Evolutionary conservation across 2,797 vertebrate genomes (phyloP).

Genomic region (Pteronotus mesoamericanus): DNA sequence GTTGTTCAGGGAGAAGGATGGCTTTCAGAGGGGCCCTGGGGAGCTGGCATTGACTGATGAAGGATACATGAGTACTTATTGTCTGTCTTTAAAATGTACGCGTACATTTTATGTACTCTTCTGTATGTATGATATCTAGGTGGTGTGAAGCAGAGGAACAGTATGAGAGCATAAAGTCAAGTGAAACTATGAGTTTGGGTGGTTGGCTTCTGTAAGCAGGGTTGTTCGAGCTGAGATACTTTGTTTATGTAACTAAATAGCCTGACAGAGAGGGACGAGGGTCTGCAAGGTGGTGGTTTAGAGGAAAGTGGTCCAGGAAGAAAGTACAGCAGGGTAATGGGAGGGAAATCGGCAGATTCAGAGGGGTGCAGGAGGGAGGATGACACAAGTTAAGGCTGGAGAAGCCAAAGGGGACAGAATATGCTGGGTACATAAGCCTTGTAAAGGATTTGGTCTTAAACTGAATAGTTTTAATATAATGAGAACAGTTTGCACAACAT

Average conservation of each 20-base stretch:
- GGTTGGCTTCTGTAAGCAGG: neutral
- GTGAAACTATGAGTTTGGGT: neutral
- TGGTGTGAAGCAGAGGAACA: neutral
- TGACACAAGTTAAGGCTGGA: neutral
- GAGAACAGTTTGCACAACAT: too few relatives aligned
- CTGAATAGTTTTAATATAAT: neutral
- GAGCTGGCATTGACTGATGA: neutral
- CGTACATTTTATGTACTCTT: neutral
- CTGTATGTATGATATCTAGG: neutral
- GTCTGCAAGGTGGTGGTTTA: neutral
- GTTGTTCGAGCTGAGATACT: neutral
- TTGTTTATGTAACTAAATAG: neutral
- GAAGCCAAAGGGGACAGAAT: neutral
- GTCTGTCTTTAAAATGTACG: neutral
- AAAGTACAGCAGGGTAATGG: neutral
- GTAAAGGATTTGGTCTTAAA: neutral
- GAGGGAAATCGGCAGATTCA: neutral
- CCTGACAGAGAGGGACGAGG: neutral
- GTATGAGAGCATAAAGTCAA: neutral
- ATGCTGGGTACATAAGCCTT: neutral
- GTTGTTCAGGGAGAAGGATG: neutral
- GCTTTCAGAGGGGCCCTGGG: neutral
- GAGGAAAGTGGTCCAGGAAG: neutral
- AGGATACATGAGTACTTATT: neutral
- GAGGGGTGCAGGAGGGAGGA: neutral